Percentiles rank a stretch among this genome's conserved stretches.
phyloP scores from a whole-genome alignment of 1,140 invertebrate species.

The Formica selysi region DNA sequence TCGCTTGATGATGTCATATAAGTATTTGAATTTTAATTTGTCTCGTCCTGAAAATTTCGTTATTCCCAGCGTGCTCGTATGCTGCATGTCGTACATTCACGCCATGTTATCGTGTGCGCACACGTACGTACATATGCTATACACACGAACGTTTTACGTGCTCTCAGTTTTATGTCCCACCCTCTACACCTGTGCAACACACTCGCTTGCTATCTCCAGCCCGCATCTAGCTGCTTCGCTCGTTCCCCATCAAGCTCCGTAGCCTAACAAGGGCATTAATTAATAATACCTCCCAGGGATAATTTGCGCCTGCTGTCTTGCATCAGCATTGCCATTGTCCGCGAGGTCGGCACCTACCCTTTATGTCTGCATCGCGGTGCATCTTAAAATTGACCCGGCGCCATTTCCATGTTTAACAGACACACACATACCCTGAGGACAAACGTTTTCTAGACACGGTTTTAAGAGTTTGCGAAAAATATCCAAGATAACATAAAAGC shows the following conservation, averaged over 20 bases:
- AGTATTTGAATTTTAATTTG: slow-evolving; percentile 73
- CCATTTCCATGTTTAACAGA: slow-evolving; percentile 24
- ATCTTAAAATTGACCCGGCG: slow-evolving; percentile 67
- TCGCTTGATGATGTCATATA: not conserved
- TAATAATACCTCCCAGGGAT: slow-evolving; percentile 72
- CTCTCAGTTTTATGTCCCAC: slow-evolving; percentile 68
- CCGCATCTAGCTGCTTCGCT: slow-evolving; percentile 38
- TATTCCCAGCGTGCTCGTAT: slow-evolving; percentile 57
- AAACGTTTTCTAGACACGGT: not conserved
- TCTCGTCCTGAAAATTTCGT: slow-evolving; percentile 66
- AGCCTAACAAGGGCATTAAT: slow-evolving; percentile 71
- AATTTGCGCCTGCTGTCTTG: slow-evolving; percentile 68
- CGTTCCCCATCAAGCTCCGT: slow-evolving; percentile 33
- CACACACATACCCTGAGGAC: not conserved
- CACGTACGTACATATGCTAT: not conserved
- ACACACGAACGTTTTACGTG: slow-evolving; percentile 70
- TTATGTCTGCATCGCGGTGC: slow-evolving; percentile 17
- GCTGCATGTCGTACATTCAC: slow-evolving; percentile 52
- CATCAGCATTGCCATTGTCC: slow-evolving; percentile 69
- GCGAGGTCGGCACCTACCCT: slow-evolving; percentile 30
- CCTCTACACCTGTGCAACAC: slow-evolving; percentile 62
- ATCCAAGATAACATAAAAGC: not conserved
- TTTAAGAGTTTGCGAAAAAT: not conserved
- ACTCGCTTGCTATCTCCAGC: slow-evolving; percentile 52
- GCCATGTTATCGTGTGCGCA: slow-evolving; percentile 1